phyloP scores from a whole-genome alignment of 2,797 vertebrate species.

The Glossophaga mutica region DNA sequence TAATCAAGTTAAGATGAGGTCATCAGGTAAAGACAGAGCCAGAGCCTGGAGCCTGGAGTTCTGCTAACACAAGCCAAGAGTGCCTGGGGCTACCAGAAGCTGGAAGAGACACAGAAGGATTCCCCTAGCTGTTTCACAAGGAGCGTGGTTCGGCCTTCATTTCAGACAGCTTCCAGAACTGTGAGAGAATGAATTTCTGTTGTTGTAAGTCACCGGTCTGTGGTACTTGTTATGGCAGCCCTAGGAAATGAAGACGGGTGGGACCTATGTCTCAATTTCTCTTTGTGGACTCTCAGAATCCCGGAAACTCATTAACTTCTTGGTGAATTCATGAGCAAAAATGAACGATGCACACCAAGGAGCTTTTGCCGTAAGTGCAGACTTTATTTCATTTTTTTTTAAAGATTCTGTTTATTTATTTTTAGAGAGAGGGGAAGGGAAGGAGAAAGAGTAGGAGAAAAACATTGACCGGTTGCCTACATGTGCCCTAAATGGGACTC shows the following conservation, averaged over 20 bases:
- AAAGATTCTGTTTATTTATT: neutral
- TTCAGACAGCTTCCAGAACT: neutral
- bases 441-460: neutral
- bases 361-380: neutral
- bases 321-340: neutral
- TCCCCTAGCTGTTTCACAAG: neutral
- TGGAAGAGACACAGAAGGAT: neutral
- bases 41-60: neutral
- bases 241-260: neutral
- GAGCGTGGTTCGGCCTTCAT: neutral
- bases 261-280: neutral
- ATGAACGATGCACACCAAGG: neutral
- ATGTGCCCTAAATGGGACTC: neutral
- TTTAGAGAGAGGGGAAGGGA: neutral
- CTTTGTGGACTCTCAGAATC: neutral
- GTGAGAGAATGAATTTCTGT: neutral
- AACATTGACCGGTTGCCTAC: neutral
- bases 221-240: neutral
- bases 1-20: slow-evolving; percentile 8
- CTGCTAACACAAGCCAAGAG: neutral
- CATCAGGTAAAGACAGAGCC: slow-evolving; percentile 4
- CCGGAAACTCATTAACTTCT: neutral
- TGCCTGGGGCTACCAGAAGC: neutral
- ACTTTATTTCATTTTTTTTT: neutral
- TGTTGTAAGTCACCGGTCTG: neutral